Conservation (phyloP, 2,113 vertebrate genomes). For the Argyrosomus japonicus region DNA sequence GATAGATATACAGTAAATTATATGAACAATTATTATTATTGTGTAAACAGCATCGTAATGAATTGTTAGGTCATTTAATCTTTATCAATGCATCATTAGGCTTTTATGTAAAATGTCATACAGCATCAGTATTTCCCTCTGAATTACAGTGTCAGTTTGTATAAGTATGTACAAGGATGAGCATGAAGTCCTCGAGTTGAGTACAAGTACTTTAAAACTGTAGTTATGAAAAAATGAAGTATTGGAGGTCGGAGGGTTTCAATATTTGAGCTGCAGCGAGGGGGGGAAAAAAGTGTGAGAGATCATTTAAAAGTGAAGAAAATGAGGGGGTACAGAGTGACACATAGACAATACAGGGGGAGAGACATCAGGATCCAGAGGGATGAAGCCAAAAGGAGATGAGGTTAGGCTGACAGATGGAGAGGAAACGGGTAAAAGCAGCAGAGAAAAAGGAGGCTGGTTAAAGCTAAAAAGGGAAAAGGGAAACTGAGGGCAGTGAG, state of each 20-base stretch:
- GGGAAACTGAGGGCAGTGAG: neutral
- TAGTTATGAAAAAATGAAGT: neutral
- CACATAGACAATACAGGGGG: conserved; percentile 2
- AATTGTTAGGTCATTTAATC: too few relatives aligned
- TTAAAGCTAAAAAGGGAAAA: neutral
- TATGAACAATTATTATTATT: too few relatives aligned
- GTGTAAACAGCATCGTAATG: too few relatives aligned
- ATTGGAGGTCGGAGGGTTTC: neutral
- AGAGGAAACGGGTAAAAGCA: conserved; percentile 27
- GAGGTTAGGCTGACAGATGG: conserved; percentile 57
- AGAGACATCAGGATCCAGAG: conserved; percentile 39
- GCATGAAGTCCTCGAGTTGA: neutral
- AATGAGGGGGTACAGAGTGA: conserved; percentile 16
- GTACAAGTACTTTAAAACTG: neutral
- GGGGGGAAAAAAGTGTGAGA: neutral
- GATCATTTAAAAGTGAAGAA: conserved; percentile 15
- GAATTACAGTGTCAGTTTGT: too few relatives aligned
- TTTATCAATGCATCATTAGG: too few relatives aligned
- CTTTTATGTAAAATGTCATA: too few relatives aligned
- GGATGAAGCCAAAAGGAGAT: conserved; percentile 50
- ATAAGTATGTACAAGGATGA: too few relatives aligned
- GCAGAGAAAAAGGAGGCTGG: neutral
- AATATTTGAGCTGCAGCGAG: neutral
- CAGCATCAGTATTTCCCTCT: too few relatives aligned
- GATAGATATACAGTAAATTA: too few relatives aligned